phyloP scores from a whole-genome alignment of 2,797 vertebrate species.

The Galaxias olidus region DNA sequence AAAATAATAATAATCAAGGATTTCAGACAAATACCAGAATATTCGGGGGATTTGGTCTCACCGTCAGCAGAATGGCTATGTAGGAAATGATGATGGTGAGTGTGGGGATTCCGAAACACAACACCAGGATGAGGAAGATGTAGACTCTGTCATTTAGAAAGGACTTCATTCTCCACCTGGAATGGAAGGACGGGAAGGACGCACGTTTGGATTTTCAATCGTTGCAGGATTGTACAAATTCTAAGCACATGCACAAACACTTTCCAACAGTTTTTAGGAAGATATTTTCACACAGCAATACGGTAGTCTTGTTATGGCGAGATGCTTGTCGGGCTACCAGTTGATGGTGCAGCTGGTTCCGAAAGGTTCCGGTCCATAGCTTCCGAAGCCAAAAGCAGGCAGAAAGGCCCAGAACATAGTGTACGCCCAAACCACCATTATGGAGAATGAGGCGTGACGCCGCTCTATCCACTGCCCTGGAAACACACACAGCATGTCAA shows the following conservation, averaged over 20 bases:
- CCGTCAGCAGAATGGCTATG: constrained; percentile 35
- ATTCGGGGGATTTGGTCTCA: no score
- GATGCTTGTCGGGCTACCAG: constrained; percentile 46
- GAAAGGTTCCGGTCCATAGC: constrained; percentile 64
- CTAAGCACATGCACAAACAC: background rate
- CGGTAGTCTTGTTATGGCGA: background rate
- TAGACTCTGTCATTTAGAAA: constrained; percentile 51
- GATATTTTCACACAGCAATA: no score
- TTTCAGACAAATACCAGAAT: no score
- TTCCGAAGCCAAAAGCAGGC: constrained; percentile 63
- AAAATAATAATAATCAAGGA: background rate
- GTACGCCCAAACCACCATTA: constrained; percentile 57
- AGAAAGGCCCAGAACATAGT: constrained; percentile 59
- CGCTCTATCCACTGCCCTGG: constrained; percentile 63
- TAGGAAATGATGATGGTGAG: constrained; percentile 37
- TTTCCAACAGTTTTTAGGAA: background rate
- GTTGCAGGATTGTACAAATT: no score
- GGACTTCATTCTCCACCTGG: constrained; percentile 59
- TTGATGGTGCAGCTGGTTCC: constrained; percentile 66
- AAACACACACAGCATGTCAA: constrained; percentile 8
- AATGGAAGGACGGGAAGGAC: constrained; percentile 9
- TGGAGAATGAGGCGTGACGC: constrained; percentile 44
- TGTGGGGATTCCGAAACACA: constrained; percentile 51
- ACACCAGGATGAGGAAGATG: constrained; percentile 50
- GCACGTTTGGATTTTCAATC: no score